Evolutionary conservation across 2,113 vertebrate genomes (phyloP).

Genomic region (Dolichotis patagonum): DNA sequence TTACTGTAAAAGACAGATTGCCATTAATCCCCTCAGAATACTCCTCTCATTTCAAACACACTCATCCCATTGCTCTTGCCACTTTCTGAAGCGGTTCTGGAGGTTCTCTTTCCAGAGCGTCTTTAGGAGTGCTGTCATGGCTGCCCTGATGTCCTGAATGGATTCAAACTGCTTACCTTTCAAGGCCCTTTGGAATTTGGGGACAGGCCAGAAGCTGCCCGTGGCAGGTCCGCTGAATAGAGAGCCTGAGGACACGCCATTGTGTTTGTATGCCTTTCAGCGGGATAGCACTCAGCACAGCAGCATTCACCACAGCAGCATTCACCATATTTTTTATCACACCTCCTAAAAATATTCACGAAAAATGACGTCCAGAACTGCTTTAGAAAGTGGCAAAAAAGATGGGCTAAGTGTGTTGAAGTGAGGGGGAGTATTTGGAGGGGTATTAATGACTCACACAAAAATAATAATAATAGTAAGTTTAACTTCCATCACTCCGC

Average conservation of each 20-base stretch:
- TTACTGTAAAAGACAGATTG: not conserved
- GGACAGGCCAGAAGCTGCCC: not conserved
- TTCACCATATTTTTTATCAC: not conserved
- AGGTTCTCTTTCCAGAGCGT: not conserved
- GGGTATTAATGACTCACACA: not conserved
- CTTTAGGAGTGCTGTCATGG: not conserved
- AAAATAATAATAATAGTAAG: not conserved
- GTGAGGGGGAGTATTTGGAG: not conserved
- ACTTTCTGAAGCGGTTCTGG: not conserved
- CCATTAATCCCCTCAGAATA: not conserved
- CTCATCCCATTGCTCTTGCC: too few species aligned
- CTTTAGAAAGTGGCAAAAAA: not conserved
- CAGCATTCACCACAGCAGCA: not conserved
- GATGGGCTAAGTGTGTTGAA: not conserved
- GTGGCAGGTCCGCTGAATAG: not conserved
- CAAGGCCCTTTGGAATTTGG: not conserved
- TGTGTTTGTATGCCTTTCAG: not conserved
- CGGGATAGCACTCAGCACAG: not conserved
- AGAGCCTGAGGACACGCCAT: not conserved
- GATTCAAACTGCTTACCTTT: not conserved
- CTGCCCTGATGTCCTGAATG: not conserved
- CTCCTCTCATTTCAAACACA: not conserved
- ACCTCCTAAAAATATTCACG: not conserved
- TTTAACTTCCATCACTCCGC: not conserved
- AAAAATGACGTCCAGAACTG: not conserved